Evolutionary conservation across 2,888 invertebrate genomes (phyloP), one percentile per base, ranked within the genome.

Genomic region (Synanthedon myopaeformis): DNA sequence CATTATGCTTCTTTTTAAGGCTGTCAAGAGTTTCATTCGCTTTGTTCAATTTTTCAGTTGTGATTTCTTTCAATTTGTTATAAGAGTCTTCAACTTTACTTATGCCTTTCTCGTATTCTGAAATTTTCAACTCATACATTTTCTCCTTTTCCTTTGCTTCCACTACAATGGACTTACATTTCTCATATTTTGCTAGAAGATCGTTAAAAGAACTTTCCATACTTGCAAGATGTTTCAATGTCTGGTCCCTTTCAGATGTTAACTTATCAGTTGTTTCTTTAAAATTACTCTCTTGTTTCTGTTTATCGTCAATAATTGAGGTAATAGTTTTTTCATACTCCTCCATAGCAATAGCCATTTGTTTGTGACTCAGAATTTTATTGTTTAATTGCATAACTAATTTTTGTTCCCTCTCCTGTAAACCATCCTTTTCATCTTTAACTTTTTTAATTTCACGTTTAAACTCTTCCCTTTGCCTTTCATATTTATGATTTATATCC

Each of bases 281-380:
- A 59, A 72, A 73, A 57, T 86, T 70, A 60, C 90, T 82, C 66
- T 89, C 90, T 51, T 91, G 91, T 61, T 89, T 89, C 67, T 93
- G 92, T 64, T 92, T 92, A 62, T 93, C 92, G 51, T 90, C 90
- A 68, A 93, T 91, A 59, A 94, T 79, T 66, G 91, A 90, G 11
- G 93, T 91, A 67, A 94, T 93, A 14, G 93, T 93, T 77, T 93
- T 93, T 70, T 94, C 94, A 82, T 94, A 94, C 62, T 93, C 93
- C 65, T 92, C 91, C 81, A 94, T 91, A 13, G 94, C 91, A 72
- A 91, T 89, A 70, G 93, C 92, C 82, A 90, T 85, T 67, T 87
- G 79, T 68, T 77, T 85, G 59, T 85, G 83, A 53, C 72, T 79
- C 41, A 85, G 61, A 45, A 62, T 69, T 63, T 82, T 86, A 35